Percentiles rank a stretch among this genome's conserved stretches.
These are phyloP conservation scores for Drosophila quadrilineata DNA, from an alignment of 1,140 invertebrate species.

Conservation along the genomic window DNA sequence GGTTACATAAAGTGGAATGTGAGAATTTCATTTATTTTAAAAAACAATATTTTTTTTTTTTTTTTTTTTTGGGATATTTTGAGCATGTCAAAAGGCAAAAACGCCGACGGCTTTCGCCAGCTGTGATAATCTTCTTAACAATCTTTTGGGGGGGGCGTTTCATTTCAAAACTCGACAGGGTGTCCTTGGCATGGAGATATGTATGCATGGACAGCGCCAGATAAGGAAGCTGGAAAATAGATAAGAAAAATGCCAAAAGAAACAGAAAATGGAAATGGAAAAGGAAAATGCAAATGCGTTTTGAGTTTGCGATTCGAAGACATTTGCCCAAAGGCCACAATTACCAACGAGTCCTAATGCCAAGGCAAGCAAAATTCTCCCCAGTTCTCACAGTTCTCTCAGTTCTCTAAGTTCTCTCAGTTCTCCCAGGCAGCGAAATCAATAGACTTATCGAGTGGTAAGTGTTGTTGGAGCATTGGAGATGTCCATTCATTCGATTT, in stretches of 20 bases:
- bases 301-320: too few species aligned
- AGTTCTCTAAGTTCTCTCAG: too few species aligned
- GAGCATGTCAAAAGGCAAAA: constrained; percentile 22
- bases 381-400: too few species aligned
- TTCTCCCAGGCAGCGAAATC: too few species aligned
- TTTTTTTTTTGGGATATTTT: too few species aligned
- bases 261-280: constrained; percentile 37
- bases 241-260: constrained; percentile 16
- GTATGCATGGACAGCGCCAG: neutral
- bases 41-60: too few species aligned
- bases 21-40: neutral
- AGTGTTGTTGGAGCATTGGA: too few species aligned
- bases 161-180: constrained; percentile 15
- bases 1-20: too few species aligned
- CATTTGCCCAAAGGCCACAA: neutral
- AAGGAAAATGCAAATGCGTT: constrained; percentile 54
- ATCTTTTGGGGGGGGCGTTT: constrained; percentile 25
- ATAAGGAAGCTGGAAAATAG: constrained; percentile 6
- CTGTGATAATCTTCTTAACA: constrained; percentile 58
- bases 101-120: constrained; percentile 42
- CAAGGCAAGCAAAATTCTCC: too few species aligned
- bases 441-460: too few species aligned
- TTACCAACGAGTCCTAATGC: neutral
- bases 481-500: constrained; percentile 50
- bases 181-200: constrained; percentile 5